Base-by-base conservation (phyloP, 1,140 invertebrate genomes). In the Temnothorax curvispinosus region DNA sequence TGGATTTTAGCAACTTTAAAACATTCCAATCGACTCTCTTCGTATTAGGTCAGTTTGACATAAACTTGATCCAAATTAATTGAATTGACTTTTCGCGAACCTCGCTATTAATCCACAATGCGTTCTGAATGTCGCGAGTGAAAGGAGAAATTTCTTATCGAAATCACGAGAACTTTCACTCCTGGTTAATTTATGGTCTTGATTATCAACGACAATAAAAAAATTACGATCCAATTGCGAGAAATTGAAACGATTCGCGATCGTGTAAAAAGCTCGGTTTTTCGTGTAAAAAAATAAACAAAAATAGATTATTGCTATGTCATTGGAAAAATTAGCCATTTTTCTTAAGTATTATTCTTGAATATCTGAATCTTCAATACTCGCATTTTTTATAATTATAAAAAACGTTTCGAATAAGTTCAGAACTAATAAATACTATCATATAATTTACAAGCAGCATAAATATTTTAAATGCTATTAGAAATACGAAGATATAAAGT, bases 21-120 rank as follows among this genome's bases (percentile, higher is more conserved):
- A 97, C 97, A 0, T 97, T 97, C 77, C 96, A 97, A 85, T 97
- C 97, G 6, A 91, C 95, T 1, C 94, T 97, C 0, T 97, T 97
- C 90, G 97, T 97, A 3, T 58, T 97, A 71, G 94, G 96, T 96
- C 82, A 92, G 93, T 93, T 27, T 0, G 2, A 9, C 9, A 1
- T 6, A 60, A 3, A 50, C 11, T 15, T 64, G 3, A 47, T n/a
- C 9, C 35, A 18, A 78, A 56, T 50, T 11, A 32, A n/a, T 50
- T 0, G 18, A 41, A 58, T 72, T 21, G 15, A 32, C 7, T 32
- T 9, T 72, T 50, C 15, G 0, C 38, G 13, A 80, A 9, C 50
- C 5, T 15, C n/a, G 27, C 32, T 27, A 35, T 35, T 13, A 27
- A 21, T 21, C 38, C n/a, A 8, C 18, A 11, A 47, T 18, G 13